Base-by-base conservation (phyloP, 1,140 invertebrate species). In the Drosophila rufa region DNA sequence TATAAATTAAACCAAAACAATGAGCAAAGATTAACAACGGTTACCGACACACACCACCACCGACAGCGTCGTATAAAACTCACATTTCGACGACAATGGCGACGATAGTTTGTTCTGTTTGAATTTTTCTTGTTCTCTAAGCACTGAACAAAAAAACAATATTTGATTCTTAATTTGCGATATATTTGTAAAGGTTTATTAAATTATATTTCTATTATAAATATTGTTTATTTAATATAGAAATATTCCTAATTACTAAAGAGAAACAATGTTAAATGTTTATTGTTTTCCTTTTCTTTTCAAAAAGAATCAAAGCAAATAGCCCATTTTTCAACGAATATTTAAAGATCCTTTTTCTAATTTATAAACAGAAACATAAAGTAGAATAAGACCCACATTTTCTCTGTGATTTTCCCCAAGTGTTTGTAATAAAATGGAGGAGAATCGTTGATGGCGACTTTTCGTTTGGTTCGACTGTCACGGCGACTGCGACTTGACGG, bases 1-100 rank as follows among this genome's bases (percentile, higher is more conserved):
- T 90, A 84, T 87, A 89, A 89, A 89, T 89, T 89, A 89, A 89
- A 90, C 81, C 81, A 90, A 89, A 89, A 89, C 85, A 89, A 89
- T 91, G 85, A 55, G 46, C 75, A 79, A 87, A 87, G 85, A 91
- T 90, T 90, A 89, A 89, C 81, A 90, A 75, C 81, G 69, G 79
- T 75, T 81, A 87, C 61, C 50, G 64, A 67, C 70, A 56, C 50
- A 48, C 48, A 65, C 22, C 22, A 25, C 22, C 71, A 64, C 30
- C 59, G 19, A 38, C 57, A 50, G 45, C 30, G 46, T 14, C 51
- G 25, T 58, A 47, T 61, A 51, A 76, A 46, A 67, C 56, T 69
- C 36, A 56, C 59, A 69, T 60, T 78, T 47, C 56, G 48, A 69
- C 57, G 71, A 77, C 69, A 87, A 64, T 83, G 64, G 68, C 75